These are phyloP conservation scores for Lasioglossum vierecki DNA, from an alignment of 2,888 invertebrate genomes.

Conservation along the genomic window DNA sequence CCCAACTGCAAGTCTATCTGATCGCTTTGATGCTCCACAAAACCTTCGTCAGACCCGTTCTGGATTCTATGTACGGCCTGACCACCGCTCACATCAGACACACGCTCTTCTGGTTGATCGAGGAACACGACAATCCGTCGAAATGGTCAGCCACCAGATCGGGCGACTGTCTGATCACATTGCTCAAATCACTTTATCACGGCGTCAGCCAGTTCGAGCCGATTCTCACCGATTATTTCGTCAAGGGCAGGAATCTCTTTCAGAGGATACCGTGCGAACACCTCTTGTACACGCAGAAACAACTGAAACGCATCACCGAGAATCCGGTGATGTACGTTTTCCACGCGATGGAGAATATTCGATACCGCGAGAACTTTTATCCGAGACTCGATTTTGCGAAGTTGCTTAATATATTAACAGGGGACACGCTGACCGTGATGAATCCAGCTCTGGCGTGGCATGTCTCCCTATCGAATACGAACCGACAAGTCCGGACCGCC, in stretches of 20 bases:
- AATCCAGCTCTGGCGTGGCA: conserved; percentile 68
- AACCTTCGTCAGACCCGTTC: conserved; percentile 88
- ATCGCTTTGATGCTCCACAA: conserved; percentile 89
- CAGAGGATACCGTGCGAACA: conserved; percentile 88
- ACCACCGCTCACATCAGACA: conserved; percentile 90
- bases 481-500: not conserved
- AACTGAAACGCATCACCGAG: conserved; percentile 88
- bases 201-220: conserved; percentile 86
- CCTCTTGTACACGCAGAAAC: conserved; percentile 88
- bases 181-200: conserved; percentile 87
- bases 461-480: not conserved
- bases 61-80: conserved; percentile 87
- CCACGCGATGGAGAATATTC: conserved; percentile 88
- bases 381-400: conserved; percentile 87
- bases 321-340: conserved; percentile 90
- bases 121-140: conserved; percentile 87
- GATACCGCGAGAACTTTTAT: conserved; percentile 88
- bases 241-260: conserved; percentile 89
- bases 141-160: conserved; percentile 91
- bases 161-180: conserved; percentile 88
- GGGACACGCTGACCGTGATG: conserved; percentile 82
- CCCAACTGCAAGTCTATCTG: conserved; percentile 90
- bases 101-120: conserved; percentile 91
- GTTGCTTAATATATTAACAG: conserved; percentile 86
- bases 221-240: conserved; percentile 89